Evolutionary conservation across 2,888 invertebrate species (phyloP).

Genomic region (Smittia aterrima): DNA sequence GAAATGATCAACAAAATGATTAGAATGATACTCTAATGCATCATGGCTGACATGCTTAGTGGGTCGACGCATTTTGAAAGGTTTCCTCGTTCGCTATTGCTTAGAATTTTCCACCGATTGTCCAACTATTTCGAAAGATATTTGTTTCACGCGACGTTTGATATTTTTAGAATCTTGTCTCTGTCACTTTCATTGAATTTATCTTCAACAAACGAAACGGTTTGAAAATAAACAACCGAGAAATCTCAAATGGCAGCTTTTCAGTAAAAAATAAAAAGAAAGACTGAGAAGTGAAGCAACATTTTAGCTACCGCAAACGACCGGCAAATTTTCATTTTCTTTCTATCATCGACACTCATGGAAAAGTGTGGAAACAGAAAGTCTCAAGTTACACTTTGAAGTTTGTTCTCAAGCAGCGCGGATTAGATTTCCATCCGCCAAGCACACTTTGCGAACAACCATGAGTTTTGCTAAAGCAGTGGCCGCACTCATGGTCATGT

Average conservation of each 20-base stretch:
- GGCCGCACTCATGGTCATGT: background rate
- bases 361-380: constrained; percentile 7
- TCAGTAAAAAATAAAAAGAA: no score
- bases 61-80: no score
- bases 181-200: background rate
- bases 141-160: background rate
- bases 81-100: no score
- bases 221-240: constrained; percentile 1
- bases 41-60: no score
- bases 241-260: background rate
- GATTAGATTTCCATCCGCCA: background rate
- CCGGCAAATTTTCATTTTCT: background rate
- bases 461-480: background rate
- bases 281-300: background rate
- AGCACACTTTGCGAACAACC: background rate
- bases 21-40: no score
- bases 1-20: no score
- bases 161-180: constrained; percentile 6
- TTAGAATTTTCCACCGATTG: no score
- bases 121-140: no score
- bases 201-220: background rate
- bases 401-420: background rate
- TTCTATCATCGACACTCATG: background rate
- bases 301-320: background rate
- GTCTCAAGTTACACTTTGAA: background rate